Evolutionary conservation across 1,140 invertebrate species (phyloP).

Genomic region (Eurosta solidaginis): DNA sequence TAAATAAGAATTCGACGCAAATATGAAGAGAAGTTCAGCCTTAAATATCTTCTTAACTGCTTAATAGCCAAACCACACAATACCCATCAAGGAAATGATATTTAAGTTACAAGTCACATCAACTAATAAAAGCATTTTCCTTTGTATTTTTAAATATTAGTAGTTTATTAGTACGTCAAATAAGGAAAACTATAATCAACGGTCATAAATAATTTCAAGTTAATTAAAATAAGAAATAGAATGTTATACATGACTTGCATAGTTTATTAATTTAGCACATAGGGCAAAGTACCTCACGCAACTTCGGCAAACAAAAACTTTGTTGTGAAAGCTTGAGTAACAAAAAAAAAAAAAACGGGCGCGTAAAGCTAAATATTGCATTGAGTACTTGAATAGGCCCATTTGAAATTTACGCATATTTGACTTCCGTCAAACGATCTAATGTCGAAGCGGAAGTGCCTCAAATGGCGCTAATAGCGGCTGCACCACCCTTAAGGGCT

Average conservation of each 20-base stretch:
- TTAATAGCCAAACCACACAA: no score
- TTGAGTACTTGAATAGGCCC: no score
- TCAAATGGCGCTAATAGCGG: constrained; percentile 9
- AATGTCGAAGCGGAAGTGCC: not conserved
- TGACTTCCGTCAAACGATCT: not conserved
- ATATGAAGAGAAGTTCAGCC: no score
- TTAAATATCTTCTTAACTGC: no score
- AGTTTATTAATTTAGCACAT: no score
- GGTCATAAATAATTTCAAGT: not conserved
- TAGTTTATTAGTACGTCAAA: not conserved
- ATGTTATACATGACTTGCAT: no score
- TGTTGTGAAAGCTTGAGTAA: not conserved
- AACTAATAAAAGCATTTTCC: not conserved
- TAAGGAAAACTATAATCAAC: not conserved
- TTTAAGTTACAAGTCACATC: not conserved
- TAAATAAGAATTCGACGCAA: no score
- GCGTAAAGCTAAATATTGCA: no score
- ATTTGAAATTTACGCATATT: no score
- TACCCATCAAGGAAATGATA: no score
- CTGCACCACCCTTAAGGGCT: not conserved
- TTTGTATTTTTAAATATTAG: not conserved
- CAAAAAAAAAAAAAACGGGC: not conserved
- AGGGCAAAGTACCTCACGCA: constrained; percentile 4
- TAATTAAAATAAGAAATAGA: not conserved
- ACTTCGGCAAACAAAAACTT: not conserved